Conservation (phyloP, 2,113 vertebrate genomes). For the Chlorodrepanis virens region DNA sequence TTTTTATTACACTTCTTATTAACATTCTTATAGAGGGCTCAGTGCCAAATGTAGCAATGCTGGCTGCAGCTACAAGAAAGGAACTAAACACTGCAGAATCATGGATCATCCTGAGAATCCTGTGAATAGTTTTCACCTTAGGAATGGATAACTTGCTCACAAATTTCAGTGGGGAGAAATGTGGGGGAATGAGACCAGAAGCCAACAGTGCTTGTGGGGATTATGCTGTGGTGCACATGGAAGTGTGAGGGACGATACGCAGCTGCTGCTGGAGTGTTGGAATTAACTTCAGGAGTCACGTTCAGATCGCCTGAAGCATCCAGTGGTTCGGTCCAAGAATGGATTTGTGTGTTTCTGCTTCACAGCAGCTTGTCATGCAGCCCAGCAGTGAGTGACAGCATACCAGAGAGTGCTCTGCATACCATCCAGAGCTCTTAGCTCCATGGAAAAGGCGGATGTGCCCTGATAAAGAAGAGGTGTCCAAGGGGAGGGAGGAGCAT, state of each 20-base stretch:
- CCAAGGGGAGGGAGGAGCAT: background rate
- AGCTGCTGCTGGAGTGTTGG: slow-evolving; percentile 6
- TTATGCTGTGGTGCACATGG: background rate
- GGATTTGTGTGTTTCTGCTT: slow-evolving; percentile 3
- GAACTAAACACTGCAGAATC: background rate
- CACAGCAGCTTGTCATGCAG: slow-evolving; percentile 10
- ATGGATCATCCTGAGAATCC: background rate
- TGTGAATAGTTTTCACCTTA: background rate
- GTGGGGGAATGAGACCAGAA: background rate
- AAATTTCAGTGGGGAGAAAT: background rate
- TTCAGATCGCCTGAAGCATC: background rate
- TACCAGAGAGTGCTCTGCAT: background rate
- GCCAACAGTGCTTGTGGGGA: background rate
- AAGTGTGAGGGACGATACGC: background rate
- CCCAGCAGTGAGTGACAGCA: background rate
- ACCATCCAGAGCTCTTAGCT: background rate
- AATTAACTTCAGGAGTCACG: background rate
- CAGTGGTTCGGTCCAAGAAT: background rate
- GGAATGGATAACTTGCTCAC: background rate
- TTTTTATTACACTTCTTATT: background rate
- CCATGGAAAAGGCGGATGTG: background rate
- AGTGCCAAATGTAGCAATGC: background rate
- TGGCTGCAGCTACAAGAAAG: background rate
- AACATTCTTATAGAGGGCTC: background rate
- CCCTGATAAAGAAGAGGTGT: background rate